Percentiles rank a stretch among this genome's conserved stretches.
Evolutionary conservation across 2,113 vertebrate species (phyloP).

Genomic region (Procapra przewalskii): DNA sequence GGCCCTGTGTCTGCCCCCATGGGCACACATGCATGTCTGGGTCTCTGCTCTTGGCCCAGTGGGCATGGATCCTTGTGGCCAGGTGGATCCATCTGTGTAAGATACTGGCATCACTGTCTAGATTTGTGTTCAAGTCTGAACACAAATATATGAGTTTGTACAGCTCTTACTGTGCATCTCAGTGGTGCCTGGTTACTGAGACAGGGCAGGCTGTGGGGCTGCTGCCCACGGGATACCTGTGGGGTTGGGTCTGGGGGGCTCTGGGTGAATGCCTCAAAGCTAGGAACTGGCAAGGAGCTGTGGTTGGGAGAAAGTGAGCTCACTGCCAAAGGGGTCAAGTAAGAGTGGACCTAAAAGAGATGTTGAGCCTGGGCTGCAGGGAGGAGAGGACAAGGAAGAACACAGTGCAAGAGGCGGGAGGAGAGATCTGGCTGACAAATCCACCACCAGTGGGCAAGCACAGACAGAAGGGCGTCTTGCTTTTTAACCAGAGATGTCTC

Average conservation of each 20-base stretch:
- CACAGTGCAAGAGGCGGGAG: not conserved
- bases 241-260: not conserved
- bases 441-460: not conserved
- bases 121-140: not conserved
- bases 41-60: not conserved
- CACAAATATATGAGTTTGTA: not conserved
- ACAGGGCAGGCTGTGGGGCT: not conserved
- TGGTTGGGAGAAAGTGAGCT: not conserved
- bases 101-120: not conserved
- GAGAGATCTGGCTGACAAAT: not conserved
- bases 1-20: not conserved
- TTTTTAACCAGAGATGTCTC: not conserved
- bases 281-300: not conserved
- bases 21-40: not conserved
- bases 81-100: not conserved
- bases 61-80: not conserved
- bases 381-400: not conserved
- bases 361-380: not conserved
- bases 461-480: not conserved
- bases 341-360: not conserved
- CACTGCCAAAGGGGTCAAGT: not conserved
- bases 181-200: not conserved
- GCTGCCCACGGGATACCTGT: not conserved
- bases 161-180: not conserved
- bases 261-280: not conserved